Percentiles rank a stretch among this genome's conserved stretches.
These are phyloP conservation scores for Sciurus vulgaris DNA, from an alignment of 2,797 vertebrate genomes.

Conservation along the genomic window DNA sequence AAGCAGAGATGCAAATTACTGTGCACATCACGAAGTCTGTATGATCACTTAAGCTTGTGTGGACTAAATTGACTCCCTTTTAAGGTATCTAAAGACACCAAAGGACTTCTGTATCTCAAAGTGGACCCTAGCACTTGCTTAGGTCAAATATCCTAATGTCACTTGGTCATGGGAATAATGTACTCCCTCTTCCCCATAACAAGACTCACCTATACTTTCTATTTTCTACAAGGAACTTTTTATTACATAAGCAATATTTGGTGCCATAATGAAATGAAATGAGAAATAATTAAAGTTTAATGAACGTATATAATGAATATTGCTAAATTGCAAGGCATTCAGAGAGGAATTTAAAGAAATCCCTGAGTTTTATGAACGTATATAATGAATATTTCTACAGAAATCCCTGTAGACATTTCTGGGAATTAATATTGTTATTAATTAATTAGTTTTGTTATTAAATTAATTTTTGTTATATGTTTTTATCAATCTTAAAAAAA, in stretches of 20 bases:
- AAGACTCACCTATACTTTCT: background rate
- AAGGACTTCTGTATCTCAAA: background rate
- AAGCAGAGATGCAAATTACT: background rate
- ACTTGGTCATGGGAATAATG: background rate
- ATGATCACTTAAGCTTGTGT: background rate
- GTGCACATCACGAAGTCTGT: background rate
- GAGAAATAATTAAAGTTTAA: background rate
- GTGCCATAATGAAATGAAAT: background rate
- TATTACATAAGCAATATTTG: background rate
- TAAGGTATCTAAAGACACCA: background rate
- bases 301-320: background rate
- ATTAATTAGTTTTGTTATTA: too few relatives aligned
- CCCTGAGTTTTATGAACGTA: background rate
- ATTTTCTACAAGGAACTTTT: background rate
- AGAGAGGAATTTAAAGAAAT: background rate
- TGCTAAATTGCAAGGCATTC: background rate
- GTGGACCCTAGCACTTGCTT: background rate
- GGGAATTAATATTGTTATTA: background rate
- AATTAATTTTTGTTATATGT: background rate
- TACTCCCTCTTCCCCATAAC: background rate
- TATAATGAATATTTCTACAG: background rate
- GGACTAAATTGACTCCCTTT: background rate
- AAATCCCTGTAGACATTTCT: background rate
- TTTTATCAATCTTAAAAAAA: background rate
- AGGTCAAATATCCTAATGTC: background rate